Evolutionary conservation across 2,888 invertebrate genomes (phyloP), one percentile per base, ranked within the genome.

Genomic region (Drosophila meridionalis): DNA sequence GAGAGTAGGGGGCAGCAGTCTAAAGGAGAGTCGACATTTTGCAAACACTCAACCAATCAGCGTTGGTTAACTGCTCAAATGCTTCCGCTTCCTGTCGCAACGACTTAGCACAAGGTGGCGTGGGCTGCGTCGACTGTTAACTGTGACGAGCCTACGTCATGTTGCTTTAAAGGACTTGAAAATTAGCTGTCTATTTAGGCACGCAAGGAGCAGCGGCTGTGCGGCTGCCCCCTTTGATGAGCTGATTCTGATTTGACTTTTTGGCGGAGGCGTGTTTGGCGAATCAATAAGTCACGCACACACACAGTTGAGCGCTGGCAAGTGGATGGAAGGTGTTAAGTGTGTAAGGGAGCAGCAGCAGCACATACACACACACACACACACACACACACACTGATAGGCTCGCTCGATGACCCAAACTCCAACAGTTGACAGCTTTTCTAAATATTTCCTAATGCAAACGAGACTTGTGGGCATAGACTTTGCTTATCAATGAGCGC

Each of bases 131-230:
- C 40, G 55, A 3, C 28, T 34, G 53, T n/a, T 60, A 28, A 45
- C 56, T 32, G 67, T 70, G 74, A 73, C 71, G 73, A 66, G 80
- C 78, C 87, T 76, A 84, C 85, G 85, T 87, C 87, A 87, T 81
- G 77, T 69, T 40, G 73, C 82, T 82, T 81, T 84, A 76, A 84
- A 89, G 74, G 78, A 78, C 85, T 76, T 87, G 64, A 89, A 89
- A 87, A 87, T 87, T 87, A 87, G 87, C 87, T 89, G 89, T 87
- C 87, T 87, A 87, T 89, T 89, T 87, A 87, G 85, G 75, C 83
- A 87, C 88, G 83, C 88, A 69, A 86, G 32, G 45, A 32, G 52
- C 43, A 28, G 20, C 20, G 30, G 34, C 26, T 11, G 50, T 40
- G 45, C 43, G 36, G 58, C n/a, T 32, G 6, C 34, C 20, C 47